Percentiles rank a stretch among this genome's conserved stretches.
Conservation (phyloP, 2,113 vertebrate species). For the Lontra canadensis region DNA sequence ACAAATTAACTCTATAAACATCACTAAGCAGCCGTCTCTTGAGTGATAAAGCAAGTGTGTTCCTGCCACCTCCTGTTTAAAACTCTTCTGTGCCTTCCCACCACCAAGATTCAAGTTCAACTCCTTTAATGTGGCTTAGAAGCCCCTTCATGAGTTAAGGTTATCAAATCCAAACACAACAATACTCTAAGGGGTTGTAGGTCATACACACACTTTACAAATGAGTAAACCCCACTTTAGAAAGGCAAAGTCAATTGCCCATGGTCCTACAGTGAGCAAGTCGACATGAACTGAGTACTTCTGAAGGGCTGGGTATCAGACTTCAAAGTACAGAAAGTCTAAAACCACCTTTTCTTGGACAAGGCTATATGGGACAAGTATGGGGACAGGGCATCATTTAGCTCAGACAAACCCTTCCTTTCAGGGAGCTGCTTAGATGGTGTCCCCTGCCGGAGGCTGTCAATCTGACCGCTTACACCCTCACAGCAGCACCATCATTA, state of each 20-base stretch:
- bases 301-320: not conserved
- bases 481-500: not conserved
- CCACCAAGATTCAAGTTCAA: conserved; percentile 15
- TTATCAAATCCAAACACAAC: conserved; percentile 16
- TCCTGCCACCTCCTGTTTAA: not conserved
- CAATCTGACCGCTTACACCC: not conserved
- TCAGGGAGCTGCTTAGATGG: not conserved
- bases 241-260: not conserved
- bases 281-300: not conserved
- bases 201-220: not conserved
- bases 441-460: not conserved
- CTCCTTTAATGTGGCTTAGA: not conserved
- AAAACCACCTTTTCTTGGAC: not conserved
- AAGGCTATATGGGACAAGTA: not conserved
- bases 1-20: conserved; percentile 17
- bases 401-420: not conserved
- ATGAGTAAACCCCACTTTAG: conserved; percentile 25
- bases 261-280: not conserved
- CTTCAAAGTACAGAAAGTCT: not conserved
- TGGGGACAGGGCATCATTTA: not conserved
- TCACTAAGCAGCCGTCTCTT: not conserved
- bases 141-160: not conserved
- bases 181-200: not conserved
- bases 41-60: not conserved
- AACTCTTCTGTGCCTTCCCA: not conserved